Conservation (phyloP, 2,113 vertebrate genomes). For the Erythrocercus mccallii region DNA sequence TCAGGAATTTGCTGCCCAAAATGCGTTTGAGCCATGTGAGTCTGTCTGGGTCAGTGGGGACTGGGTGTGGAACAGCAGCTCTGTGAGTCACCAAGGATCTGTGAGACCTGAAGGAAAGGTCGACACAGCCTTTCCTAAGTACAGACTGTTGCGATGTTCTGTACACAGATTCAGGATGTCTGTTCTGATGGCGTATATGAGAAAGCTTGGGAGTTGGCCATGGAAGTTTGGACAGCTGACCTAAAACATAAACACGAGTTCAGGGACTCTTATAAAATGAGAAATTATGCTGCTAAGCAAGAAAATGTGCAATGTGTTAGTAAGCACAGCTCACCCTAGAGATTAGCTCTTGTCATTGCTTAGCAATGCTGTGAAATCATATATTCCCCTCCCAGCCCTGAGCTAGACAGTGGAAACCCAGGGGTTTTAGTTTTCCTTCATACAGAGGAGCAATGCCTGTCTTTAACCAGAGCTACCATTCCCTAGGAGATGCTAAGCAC, state of each 20-base stretch:
- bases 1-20: not conserved
- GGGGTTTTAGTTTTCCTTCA: not conserved
- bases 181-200: not conserved
- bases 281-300: not conserved
- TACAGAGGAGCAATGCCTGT: not conserved
- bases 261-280: slow-evolving; percentile 14
- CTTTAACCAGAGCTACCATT: not conserved
- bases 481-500: not conserved
- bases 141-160: not conserved
- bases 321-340: slow-evolving; percentile 32
- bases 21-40: not conserved
- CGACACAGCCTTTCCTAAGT: not conserved
- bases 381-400: slow-evolving; percentile 2
- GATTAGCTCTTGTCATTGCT: slow-evolving; percentile 34
- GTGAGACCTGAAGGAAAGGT: not conserved
- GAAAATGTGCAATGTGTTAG: slow-evolving; percentile 27
- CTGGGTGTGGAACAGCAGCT: slow-evolving; percentile 18
- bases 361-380: slow-evolving; percentile 58
- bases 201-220: not conserved
- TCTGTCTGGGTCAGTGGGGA: not conserved
- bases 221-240: not conserved
- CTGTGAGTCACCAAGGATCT: not conserved
- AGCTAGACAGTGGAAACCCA: not conserved
- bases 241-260: not conserved
- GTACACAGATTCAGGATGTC: not conserved